These are phyloP conservation scores for Periplaneta americana DNA, from an alignment of 1,140 invertebrate species.

Conservation along the genomic window DNA sequence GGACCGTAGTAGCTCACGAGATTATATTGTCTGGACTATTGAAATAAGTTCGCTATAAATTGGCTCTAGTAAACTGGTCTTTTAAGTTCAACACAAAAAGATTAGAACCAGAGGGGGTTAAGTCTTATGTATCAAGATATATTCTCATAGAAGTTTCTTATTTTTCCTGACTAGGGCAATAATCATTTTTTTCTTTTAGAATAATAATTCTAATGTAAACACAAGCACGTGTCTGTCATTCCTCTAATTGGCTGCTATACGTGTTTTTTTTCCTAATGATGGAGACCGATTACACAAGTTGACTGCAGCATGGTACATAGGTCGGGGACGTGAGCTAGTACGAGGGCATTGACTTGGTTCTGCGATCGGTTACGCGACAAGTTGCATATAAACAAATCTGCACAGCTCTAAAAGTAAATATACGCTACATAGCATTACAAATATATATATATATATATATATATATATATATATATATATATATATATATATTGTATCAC, in stretches of 20 bases:
- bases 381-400: background rate
- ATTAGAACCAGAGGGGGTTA: background rate
- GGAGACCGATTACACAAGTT: no score
- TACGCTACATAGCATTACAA: no score
- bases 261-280: background rate
- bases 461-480: background rate
- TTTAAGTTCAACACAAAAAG: background rate
- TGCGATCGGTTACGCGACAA: background rate
- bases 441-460: background rate
- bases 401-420: no score
- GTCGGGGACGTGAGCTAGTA: no score
- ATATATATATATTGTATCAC: no score
- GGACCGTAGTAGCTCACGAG: no score
- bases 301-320: no score
- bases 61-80: background rate
- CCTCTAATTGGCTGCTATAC: background rate
- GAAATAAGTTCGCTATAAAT: background rate
- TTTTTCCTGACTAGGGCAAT: background rate
- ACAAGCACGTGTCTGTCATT: no score
- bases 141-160: background rate
- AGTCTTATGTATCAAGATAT: background rate
- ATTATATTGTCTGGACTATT: no score
- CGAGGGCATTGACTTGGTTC: no score
- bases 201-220: no score
- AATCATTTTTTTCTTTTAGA: no score